phyloP scores from a whole-genome alignment of 2,888 invertebrate genomes.

The Tachina grossa region DNA sequence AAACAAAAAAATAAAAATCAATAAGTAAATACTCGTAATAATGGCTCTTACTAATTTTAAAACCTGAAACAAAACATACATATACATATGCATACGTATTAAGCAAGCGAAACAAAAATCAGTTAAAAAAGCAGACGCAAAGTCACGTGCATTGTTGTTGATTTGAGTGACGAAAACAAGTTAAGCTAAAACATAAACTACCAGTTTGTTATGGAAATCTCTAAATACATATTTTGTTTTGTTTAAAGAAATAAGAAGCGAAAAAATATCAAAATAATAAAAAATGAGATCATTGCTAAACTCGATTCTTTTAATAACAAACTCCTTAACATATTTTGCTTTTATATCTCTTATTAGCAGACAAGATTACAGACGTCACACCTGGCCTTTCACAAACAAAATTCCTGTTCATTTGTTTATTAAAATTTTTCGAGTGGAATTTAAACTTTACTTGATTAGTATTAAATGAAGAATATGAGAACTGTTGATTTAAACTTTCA shows the following conservation, averaged over 20 bases:
- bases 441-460: conserved; percentile 5
- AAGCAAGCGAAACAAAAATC: neutral
- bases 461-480: neutral
- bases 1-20: too few species aligned
- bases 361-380: neutral
- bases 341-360: neutral
- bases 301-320: neutral
- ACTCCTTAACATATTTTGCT: neutral
- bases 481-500: neutral
- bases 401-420: conserved; percentile 3
- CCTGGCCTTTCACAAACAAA: neutral
- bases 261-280: conserved; percentile 15
- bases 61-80: neutral
- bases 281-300: conserved; percentile 48
- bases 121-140: conserved; percentile 4
- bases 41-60: too few species aligned
- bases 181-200: conserved; percentile 11
- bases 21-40: too few species aligned
- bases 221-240: neutral
- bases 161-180: neutral
- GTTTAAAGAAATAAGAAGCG: neutral
- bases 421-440: conserved; percentile 7
- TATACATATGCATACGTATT: neutral
- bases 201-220: neutral
- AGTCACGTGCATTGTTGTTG: conserved; percentile 49